Base-by-base conservation (phyloP, 2,797 vertebrate genomes). In the Lycodopsis pacificus region DNA sequence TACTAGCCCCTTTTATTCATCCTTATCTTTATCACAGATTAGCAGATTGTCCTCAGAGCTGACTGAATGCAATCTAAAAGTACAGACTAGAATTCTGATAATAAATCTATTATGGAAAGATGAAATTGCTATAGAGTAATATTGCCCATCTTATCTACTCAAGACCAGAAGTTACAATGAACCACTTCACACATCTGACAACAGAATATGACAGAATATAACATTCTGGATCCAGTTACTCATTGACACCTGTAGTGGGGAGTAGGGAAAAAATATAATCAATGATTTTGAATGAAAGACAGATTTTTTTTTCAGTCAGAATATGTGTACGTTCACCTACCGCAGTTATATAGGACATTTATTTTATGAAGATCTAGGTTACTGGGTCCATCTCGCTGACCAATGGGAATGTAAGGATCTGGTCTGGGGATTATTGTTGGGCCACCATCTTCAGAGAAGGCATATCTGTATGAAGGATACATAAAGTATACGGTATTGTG, bases 381-480 rank as follows among this genome's bases (percentile, higher is more conserved):
- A 83, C 96, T 97, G 54, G 96, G 94, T 77, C 96, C 96, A 38
- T 96, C 95, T 76, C 96, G 90, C 83, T 97, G 97, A 59, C 96
- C 97, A 81, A 97, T 96, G 34, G 92, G 93, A 82, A 96, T 92
- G 56, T 96, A 94, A 51, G 88, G 91, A 88, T 98, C 95, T 63
- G 96, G 97, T 92, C 93, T 96, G 54, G 96, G 97, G 54, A 97
- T 93, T 71, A 97, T 97, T 25, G 96, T 97, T 62, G 96, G 94
- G 80, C 93, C 94, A 20, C 96, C 96, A 17, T 95, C 94, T 77
- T 96, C 96, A 87, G 89, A 95, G 86, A 97, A 97, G 10, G 95
- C 94, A 69, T 95, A 96, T 77, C 97, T 97, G 88, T 0, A 89
- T 75, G 51, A 59, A 56, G 77, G 19, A 70, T 22, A 53, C 0